Conservation (phyloP, 2,888 invertebrate genomes). For the Thecophora atra region DNA sequence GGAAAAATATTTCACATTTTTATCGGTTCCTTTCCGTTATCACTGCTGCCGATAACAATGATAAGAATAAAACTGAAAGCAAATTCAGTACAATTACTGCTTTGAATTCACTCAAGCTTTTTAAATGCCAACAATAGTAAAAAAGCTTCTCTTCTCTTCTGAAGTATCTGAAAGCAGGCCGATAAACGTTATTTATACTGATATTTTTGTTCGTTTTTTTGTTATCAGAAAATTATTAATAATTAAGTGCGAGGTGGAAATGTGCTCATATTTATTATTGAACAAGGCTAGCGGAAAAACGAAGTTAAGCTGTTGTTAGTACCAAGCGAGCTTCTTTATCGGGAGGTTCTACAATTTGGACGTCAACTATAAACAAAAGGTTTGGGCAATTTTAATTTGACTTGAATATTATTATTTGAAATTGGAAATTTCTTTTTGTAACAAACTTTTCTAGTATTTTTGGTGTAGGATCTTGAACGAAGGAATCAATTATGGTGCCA, state of each 20-base stretch:
- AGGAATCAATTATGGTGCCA: constrained; percentile 41
- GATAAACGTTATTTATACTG: neutral
- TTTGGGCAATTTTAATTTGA: neutral
- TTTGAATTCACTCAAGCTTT: constrained; percentile 21
- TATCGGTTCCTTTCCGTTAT: neutral
- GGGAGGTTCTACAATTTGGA: constrained; percentile 12
- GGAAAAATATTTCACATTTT: too few species aligned
- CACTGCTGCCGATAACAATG: constrained; percentile 1
- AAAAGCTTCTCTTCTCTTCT: constrained; percentile 15
- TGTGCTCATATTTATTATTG: neutral
- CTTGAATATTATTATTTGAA: too few species aligned
- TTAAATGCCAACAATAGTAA: constrained; percentile 18
- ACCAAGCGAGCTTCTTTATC: constrained; percentile 29
- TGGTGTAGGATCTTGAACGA: neutral
- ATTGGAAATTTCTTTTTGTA: too few species aligned
- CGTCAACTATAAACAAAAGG: neutral
- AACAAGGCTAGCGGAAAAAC: neutral
- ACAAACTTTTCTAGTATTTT: neutral
- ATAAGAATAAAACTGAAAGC: neutral
- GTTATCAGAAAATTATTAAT: constrained; percentile 20
- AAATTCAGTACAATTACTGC: neutral
- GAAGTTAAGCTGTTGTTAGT: constrained; percentile 20
- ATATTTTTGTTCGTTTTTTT: neutral
- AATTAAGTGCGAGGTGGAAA: constrained; percentile 1
- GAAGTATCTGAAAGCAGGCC: constrained; percentile 19